phyloP scores from a whole-genome alignment of 2,888 invertebrate species.

The Zygothrica quintamaculata region DNA sequence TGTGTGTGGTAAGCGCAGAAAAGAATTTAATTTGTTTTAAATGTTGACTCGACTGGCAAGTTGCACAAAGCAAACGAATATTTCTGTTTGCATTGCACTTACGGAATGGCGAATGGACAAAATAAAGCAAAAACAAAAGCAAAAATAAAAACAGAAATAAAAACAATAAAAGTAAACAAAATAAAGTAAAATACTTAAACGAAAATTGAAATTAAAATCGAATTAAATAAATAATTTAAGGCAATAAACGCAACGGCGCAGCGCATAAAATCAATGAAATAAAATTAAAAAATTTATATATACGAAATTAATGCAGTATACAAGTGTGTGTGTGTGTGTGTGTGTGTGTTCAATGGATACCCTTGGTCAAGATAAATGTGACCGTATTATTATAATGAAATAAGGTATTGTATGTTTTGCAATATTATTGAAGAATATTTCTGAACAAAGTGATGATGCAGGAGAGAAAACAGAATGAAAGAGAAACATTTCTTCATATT shows the following conservation, averaged over 20 bases:
- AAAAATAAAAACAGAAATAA: slow-evolving; percentile 22
- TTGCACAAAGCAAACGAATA: slow-evolving; percentile 8
- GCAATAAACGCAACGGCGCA: slow-evolving; percentile 39
- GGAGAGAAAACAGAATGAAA: too few relatives aligned
- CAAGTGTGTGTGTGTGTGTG: too few relatives aligned
- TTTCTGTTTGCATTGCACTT: slow-evolving; percentile 50
- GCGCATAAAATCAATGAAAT: slow-evolving; percentile 44
- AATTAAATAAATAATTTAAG: slow-evolving; percentile 56
- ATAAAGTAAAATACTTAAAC: slow-evolving; percentile 32
- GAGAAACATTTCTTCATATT: too few relatives aligned
- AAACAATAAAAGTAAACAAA: slow-evolving; percentile 10
- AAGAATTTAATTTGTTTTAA: slow-evolving; percentile 73
- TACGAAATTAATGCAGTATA: too few relatives aligned
- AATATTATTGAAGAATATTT: too few relatives aligned
- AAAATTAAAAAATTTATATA: slow-evolving; percentile 23
- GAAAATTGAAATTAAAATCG: slow-evolving; percentile 51
- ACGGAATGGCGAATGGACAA: slow-evolving; percentile 13
- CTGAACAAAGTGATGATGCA: too few relatives aligned
- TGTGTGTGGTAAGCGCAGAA: slow-evolving; percentile 41
- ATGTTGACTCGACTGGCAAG: slow-evolving; percentile 37
- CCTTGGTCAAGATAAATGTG: too few relatives aligned
- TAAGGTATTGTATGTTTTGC: too few relatives aligned
- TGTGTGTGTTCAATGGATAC: too few relatives aligned
- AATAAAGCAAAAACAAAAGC: slow-evolving; percentile 32
- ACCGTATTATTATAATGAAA: too few relatives aligned